phyloP scores from a whole-genome alignment of 1,140 invertebrate species.

The Achatina immaculata region DNA sequence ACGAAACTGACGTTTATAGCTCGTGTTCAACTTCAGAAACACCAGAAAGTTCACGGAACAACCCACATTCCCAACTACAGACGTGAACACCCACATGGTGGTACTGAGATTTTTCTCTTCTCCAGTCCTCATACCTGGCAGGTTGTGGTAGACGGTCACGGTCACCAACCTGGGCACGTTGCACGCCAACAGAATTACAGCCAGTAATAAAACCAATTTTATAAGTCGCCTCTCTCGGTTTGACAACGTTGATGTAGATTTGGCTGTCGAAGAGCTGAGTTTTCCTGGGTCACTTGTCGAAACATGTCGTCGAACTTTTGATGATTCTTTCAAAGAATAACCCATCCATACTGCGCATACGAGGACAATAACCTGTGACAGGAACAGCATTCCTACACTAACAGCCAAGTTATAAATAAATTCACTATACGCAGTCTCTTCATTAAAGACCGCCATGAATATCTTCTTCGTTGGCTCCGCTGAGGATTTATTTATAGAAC shows the following conservation, averaged over 20 bases:
- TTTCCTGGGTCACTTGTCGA: not conserved
- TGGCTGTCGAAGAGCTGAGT: not conserved
- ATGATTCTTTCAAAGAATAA: not conserved
- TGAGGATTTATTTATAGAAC: not conserved
- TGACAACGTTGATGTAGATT: not conserved
- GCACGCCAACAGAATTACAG: not conserved
- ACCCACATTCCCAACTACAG: not conserved
- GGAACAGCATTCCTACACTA: not conserved
- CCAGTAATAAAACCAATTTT: not conserved
- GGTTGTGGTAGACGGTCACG: not conserved
- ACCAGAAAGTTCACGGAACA: not conserved
- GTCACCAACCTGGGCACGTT: not conserved
- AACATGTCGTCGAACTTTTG: not conserved
- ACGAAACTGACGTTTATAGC: not conserved
- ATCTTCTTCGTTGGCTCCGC: not conserved
- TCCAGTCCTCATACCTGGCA: not conserved
- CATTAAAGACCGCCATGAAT: not conserved
- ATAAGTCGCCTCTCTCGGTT: conserved; percentile 1
- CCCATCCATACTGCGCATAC: conserved; percentile 8
- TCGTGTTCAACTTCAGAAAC: not conserved
- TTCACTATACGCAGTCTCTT: not conserved
- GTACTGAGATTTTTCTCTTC: not conserved
- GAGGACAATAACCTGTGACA: not conserved
- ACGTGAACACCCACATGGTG: not conserved
- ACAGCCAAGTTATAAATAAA: not conserved